phyloP scores from a whole-genome alignment of 2,113 vertebrate species.

The Quiscalus mexicanus region DNA sequence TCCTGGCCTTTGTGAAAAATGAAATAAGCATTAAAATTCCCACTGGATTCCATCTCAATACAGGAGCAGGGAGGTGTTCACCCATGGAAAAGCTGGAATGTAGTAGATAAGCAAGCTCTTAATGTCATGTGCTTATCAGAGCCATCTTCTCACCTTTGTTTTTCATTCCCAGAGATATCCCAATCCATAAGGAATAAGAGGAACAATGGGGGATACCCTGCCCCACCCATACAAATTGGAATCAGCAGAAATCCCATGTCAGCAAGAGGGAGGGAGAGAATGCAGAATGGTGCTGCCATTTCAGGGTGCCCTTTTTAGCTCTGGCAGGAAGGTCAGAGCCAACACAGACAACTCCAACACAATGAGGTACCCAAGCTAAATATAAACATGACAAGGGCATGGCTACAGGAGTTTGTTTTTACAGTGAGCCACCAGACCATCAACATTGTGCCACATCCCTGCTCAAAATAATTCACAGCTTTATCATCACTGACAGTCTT shows the following conservation, averaged over 20 bases:
- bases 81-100: background rate
- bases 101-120: background rate
- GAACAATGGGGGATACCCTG: background rate
- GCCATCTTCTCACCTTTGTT: background rate
- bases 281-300: background rate
- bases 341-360: slow-evolving; percentile 17
- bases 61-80: background rate
- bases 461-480: slow-evolving; percentile 15
- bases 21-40: background rate
- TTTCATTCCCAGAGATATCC: background rate
- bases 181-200: background rate
- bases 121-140: background rate
- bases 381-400: background rate
- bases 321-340: slow-evolving; percentile 48
- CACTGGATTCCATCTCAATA: background rate
- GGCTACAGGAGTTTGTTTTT: slow-evolving; percentile 31
- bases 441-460: background rate
- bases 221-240: background rate
- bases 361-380: slow-evolving; percentile 35
- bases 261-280: background rate
- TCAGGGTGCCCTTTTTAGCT: slow-evolving; percentile 26
- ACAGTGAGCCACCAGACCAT: background rate
- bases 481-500: slow-evolving; percentile 26
- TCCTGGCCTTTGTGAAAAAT: background rate
- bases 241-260: background rate